Evolutionary conservation across 1,140 invertebrate genomes (phyloP), one percentile per base, ranked within the genome.

Genomic region (Diachasma alloeum): DNA sequence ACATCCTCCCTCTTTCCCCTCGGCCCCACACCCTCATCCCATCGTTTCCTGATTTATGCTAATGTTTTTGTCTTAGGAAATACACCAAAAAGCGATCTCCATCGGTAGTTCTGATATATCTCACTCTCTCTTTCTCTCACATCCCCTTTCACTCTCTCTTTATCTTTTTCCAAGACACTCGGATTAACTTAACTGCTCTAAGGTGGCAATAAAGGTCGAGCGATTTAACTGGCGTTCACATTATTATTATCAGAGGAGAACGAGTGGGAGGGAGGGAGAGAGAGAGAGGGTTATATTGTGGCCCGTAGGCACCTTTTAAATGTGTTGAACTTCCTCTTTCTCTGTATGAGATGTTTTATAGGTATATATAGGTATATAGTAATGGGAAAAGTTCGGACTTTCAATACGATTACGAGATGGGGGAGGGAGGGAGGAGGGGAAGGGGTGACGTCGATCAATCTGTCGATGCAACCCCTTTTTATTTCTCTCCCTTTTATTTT

Each of bases 41-140:
- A 46, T 75, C 79, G 78, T 80, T 83, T 84, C 82, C 85, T 89
- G 87, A 89, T 89, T 89, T 89, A 89, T 88, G 87, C 87, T 89
- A 89, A 89, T 89, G 88, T 89, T 89, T 89, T 89, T 89, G 88
- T 89, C 87, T 87, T 81, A 83, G 83, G 83, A 88, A 86, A 89
- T 88, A 74, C 44, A 87, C 86, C 85, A 86, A 89, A 88, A 88
- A 87, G 85, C 87, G 86, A 87, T 88, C 42, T 68, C 56, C n/a
- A 26, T 48, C 46, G 26, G 48, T 46, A 48, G n/a, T 56, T 36
- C 17, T 37, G 26, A 59, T 56, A 59, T 31, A 31, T 53, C 19
- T 44, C 36, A 42, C 19, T 19, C 67, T 69, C 19, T 26, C 26
- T 37, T 31, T 66, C 19, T 17, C 84, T 15, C 86, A 82, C 56